A percentile compares a stretch with the other conserved stretches of the same genome.
Evolutionary conservation across 2,113 vertebrate species (phyloP).

Genomic region (Falcunculus frontatus): DNA sequence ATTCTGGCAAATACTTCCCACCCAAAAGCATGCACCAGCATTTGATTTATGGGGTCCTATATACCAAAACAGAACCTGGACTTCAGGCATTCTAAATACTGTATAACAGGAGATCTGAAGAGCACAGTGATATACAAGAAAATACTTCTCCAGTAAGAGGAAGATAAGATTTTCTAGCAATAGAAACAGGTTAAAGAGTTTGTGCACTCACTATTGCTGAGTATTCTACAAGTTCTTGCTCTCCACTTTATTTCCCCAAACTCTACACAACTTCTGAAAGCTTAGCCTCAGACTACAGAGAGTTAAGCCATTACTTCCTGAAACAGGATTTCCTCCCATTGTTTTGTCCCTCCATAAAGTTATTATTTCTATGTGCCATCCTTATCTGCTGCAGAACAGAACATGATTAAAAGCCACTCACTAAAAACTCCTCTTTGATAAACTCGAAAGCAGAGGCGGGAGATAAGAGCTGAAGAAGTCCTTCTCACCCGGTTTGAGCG

Average conservation of each 20-base stretch:
- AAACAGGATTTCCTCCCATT: constrained; percentile 64
- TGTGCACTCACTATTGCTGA: background rate
- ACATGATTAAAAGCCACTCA: background rate
- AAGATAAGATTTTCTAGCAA: background rate
- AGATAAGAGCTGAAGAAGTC: background rate
- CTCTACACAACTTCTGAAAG: background rate
- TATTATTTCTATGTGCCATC: background rate
- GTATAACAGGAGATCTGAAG: background rate
- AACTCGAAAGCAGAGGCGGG: background rate
- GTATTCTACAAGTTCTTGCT: background rate
- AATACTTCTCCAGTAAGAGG: background rate
- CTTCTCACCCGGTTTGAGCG: background rate
- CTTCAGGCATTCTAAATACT: background rate
- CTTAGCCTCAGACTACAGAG: constrained; percentile 8
- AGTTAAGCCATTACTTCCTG: constrained; percentile 62
- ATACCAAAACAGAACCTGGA: background rate
- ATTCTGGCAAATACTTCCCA: background rate
- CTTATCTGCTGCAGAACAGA: background rate
- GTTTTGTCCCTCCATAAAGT: constrained; percentile 16
- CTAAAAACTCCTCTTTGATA: background rate
- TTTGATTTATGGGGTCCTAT: background rate
- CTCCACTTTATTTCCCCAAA: background rate
- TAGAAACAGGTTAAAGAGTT: background rate
- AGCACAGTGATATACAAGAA: background rate
- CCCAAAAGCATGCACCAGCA: background rate